Evolutionary conservation across 2,797 vertebrate genomes (phyloP), one percentile per base, ranked within the genome.

Genomic region (Neoniphon sammara): DNA sequence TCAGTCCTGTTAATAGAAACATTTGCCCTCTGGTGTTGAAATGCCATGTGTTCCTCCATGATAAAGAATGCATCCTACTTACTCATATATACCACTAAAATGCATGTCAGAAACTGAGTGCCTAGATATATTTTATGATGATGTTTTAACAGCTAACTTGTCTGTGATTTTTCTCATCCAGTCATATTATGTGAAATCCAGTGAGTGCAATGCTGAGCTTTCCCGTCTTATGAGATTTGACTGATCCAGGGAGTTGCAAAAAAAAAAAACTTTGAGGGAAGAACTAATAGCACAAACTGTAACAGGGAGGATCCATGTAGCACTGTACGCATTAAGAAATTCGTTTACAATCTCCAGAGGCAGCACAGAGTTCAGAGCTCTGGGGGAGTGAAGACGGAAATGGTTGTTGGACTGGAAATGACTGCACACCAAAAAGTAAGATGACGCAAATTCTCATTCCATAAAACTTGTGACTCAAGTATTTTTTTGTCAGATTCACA

Each of bases 331-430:
- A 1, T 4, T 46, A 46, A 17, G 44, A 46, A 6, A 42, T 42
- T 12, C 14, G 14, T 14, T 42, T 42, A 14, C 39, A 42, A 12
- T 11, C 39, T 9, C 14, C 39, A 42, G 39, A 14, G 39, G 39
- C 39, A 14, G 39, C 1, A 11, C 11, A 11, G 39, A 46, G 44
- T 46, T 46, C 44, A 46, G 44, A 12, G 12, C 39, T 42, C 44
- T 46, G 44, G 44, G 44, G 44, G 15, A 46, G 15, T 46, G 44
- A 5, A 53, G 21, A 70, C 46, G 2, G 21, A 57, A 44, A 18
- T 39, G 17, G 7, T 25, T 0, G 2, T 67, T 62, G 15, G 49
- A 52, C 44, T 55, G 73, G 12, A 79, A 76, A 44, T 71, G 0
- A 77, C 64, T 81, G 66, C 56, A 18, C 56, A 49, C 23, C 11